Evolutionary conservation across 2,113 vertebrate genomes (phyloP).

Genomic region (Nettapus auritus): DNA sequence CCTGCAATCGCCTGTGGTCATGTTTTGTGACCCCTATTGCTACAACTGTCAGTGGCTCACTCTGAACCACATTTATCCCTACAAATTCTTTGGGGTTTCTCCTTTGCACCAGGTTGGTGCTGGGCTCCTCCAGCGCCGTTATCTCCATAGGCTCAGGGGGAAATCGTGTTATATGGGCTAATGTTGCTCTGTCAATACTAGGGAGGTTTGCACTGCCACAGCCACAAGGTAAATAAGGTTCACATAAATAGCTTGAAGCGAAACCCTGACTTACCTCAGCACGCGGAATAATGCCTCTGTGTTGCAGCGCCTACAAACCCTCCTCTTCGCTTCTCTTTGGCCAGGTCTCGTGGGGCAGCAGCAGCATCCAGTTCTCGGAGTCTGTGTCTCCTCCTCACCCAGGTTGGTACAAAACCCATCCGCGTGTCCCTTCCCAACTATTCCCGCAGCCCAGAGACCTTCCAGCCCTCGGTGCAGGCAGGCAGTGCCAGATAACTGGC

Average conservation of each 20-base stretch:
- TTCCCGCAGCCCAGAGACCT: slow-evolving; percentile 12
- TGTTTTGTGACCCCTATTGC: accelerated
- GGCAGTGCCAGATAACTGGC: slow-evolving; percentile 55
- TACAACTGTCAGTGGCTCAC: background rate
- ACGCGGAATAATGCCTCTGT: background rate
- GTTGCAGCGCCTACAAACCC: background rate
- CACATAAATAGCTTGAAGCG: background rate
- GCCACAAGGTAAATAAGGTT: background rate
- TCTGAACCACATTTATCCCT: background rate
- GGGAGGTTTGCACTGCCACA: background rate
- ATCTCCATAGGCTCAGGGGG: background rate
- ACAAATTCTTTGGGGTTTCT: background rate
- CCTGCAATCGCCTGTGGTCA: background rate
- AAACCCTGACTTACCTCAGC: slow-evolving; percentile 66
- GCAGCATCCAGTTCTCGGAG: slow-evolving; percentile 73
- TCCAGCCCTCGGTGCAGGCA: slow-evolving; percentile 28
- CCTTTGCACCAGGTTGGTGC: accelerated
- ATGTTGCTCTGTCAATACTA: accelerated
- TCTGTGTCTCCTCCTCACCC: slow-evolving; percentile 74
- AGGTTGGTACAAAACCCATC: slow-evolving; percentile 81
- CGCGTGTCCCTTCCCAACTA: background rate
- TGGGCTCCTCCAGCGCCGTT: background rate
- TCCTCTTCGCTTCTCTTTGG: slow-evolving; percentile 25
- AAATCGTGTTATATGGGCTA: accelerated
- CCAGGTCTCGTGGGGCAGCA: slow-evolving; percentile 80